phyloP scores from a whole-genome alignment of 1,140 invertebrate genomes.

The Drosophila tsacasi region DNA sequence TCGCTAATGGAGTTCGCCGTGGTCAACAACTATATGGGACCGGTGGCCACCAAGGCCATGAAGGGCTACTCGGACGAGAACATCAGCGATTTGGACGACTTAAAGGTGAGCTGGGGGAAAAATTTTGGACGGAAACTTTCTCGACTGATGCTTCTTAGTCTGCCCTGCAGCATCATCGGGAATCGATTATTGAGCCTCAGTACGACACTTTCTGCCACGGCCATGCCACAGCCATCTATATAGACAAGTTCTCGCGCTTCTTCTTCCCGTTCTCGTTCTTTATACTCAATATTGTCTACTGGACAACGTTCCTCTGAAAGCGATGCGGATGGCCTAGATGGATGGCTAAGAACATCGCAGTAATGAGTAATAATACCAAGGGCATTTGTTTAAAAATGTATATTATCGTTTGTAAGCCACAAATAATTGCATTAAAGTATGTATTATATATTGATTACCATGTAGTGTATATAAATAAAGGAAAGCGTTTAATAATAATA shows the following conservation, averaged over 20 bases:
- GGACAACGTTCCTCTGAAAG: slow-evolving; percentile 92
- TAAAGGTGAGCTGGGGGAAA: slow-evolving; percentile 87
- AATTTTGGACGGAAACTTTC: background rate
- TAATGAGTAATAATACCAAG: slow-evolving; percentile 57
- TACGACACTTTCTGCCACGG: slow-evolving; percentile 94
- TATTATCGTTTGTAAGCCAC: slow-evolving; percentile 76
- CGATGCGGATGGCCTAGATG: slow-evolving; percentile 60
- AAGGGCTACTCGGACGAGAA: slow-evolving; percentile 96
- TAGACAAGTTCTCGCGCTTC: slow-evolving; percentile 94
- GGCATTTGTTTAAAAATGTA: slow-evolving; percentile 85
- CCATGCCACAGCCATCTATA: slow-evolving; percentile 93
- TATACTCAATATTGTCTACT: slow-evolving; percentile 94
- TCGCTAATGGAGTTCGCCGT: slow-evolving; percentile 96
- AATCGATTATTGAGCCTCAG: slow-evolving; percentile 87
- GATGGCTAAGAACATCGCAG: slow-evolving; percentile 7
- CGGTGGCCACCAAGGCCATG: slow-evolving; percentile 94
- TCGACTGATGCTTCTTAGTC: slow-evolving; percentile 26
- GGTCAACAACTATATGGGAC: slow-evolving; percentile 96
- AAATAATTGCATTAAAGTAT: slow-evolving; percentile 73
- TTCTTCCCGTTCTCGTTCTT: slow-evolving; percentile 96
- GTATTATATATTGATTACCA: slow-evolving; percentile 65
- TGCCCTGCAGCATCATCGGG: slow-evolving; percentile 85
- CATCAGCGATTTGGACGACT: slow-evolving; percentile 90
- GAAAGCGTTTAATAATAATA: slow-evolving; percentile 64
- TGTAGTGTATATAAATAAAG: slow-evolving; percentile 77